phyloP scores from a whole-genome alignment of 53 echinoderm and acorn worm genomes.

The Echinometra lucunter region DNA sequence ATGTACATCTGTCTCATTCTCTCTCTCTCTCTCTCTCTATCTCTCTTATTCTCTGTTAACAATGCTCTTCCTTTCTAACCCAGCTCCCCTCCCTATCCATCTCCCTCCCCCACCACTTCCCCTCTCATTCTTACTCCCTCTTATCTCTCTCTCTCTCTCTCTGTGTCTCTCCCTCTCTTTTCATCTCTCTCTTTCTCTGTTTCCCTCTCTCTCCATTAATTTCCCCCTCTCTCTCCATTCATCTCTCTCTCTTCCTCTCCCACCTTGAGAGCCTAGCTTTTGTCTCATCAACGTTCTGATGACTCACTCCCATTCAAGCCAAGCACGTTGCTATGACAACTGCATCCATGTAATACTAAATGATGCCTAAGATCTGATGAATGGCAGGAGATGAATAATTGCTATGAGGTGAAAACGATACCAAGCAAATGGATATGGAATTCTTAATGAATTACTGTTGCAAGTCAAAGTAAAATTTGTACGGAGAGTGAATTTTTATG shows the following conservation, averaged over 20 bases:
- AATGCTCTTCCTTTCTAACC: background rate
- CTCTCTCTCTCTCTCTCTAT: background rate
- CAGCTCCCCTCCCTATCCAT: background rate
- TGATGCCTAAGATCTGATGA: background rate
- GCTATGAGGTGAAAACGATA: background rate
- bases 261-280: background rate
- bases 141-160: background rate
- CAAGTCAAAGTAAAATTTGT: background rate
- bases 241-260: background rate
- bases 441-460: background rate
- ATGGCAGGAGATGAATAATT: background rate
- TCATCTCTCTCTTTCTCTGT: background rate
- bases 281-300: background rate
- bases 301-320: conserved; percentile 11
- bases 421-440: background rate
- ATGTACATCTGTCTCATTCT: background rate
- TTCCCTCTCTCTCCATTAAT: background rate
- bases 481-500: background rate
- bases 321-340: background rate
- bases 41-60: background rate
- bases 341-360: conserved; percentile 19
- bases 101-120: no score
- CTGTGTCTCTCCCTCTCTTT: background rate
- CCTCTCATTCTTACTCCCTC: background rate
- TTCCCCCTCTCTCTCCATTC: no score